Evolutionary conservation across 1,140 invertebrate species (phyloP).

Genomic region (Andricus grossulariae): DNA sequence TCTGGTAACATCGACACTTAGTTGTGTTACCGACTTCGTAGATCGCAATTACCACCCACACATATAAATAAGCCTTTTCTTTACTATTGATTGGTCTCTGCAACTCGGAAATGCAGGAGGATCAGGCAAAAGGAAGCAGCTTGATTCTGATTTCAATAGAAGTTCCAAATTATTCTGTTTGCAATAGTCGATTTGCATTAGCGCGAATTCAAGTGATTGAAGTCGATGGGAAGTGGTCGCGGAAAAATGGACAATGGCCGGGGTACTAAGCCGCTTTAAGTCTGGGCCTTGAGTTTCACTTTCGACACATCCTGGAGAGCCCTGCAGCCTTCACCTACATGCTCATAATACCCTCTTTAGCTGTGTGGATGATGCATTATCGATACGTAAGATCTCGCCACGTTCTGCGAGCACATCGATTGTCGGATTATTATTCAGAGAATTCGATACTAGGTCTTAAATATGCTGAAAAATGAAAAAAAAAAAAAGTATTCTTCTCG

Average conservation of each 20-base stretch:
- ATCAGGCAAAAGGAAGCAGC: background rate
- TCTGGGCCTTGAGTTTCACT: constrained; percentile 70
- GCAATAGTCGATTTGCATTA: too few relatives aligned
- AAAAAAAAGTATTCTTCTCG: constrained; percentile 3
- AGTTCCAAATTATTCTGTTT: too few relatives aligned
- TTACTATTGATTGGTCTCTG: background rate
- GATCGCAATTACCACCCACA: constrained; percentile 17
- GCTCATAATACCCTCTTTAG: constrained; percentile 61
- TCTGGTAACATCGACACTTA: constrained; percentile 4
- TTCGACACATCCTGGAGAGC: constrained; percentile 73
- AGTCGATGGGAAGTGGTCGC: too few relatives aligned
- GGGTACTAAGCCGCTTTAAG: constrained; percentile 32
- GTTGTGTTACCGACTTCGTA: constrained; percentile 15
- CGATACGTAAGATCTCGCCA: constrained; percentile 52
- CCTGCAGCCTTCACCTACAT: constrained; percentile 74
- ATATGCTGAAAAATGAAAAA: background rate
- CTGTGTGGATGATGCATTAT: constrained; percentile 44
- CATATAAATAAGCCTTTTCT: background rate
- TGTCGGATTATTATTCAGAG: constrained; percentile 41
- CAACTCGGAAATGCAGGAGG: background rate
- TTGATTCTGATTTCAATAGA: background rate
- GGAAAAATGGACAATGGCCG: constrained; percentile 20
- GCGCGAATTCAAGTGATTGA: too few relatives aligned
- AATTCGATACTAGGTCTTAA: background rate
- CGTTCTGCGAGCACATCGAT: constrained; percentile 49